These are phyloP conservation scores for Azemiops feae DNA, from an alignment of 2,113 vertebrate species.

Conservation along the genomic window DNA sequence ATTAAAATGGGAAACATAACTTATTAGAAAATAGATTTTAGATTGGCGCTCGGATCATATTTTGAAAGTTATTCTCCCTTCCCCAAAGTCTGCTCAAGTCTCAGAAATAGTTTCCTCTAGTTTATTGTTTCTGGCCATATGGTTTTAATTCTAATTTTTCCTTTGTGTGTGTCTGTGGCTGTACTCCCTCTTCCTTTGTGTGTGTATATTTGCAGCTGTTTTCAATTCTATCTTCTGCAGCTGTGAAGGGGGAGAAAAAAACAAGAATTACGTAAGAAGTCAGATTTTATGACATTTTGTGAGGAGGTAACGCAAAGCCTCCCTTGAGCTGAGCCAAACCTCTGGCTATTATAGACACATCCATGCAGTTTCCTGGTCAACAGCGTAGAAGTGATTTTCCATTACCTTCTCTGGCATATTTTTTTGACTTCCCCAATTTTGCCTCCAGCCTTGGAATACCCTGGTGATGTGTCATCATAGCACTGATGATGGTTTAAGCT, in stretches of 20 bases:
- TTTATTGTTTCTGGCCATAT: constrained; percentile 49
- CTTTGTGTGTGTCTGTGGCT: neutral
- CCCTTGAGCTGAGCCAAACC: neutral
- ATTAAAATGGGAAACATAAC: neutral
- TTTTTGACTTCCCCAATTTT: neutral
- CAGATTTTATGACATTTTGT: neutral
- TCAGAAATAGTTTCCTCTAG: constrained; percentile 23
- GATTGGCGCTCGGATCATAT: neutral
- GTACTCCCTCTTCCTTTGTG: constrained; percentile 23
- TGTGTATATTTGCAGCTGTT: neutral
- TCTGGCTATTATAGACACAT: neutral
- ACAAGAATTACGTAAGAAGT: neutral
- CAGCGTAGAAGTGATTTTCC: neutral
- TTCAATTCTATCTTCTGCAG: constrained; percentile 22
- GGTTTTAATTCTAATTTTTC: constrained; percentile 63
- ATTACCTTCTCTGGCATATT: neutral
- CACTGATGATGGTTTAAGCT: neutral
- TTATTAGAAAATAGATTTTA: neutral
- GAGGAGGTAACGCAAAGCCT: neutral
- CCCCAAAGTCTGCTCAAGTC: constrained; percentile 43
- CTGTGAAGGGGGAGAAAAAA: neutral
- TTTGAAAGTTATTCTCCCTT: constrained; percentile 48
- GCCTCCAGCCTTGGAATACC: neutral
- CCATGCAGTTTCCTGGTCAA: neutral
- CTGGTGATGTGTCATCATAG: neutral